phyloP scores from a whole-genome alignment of 37 sponge, comb jelly and placozoan species.

The Geodia barretti region DNA sequence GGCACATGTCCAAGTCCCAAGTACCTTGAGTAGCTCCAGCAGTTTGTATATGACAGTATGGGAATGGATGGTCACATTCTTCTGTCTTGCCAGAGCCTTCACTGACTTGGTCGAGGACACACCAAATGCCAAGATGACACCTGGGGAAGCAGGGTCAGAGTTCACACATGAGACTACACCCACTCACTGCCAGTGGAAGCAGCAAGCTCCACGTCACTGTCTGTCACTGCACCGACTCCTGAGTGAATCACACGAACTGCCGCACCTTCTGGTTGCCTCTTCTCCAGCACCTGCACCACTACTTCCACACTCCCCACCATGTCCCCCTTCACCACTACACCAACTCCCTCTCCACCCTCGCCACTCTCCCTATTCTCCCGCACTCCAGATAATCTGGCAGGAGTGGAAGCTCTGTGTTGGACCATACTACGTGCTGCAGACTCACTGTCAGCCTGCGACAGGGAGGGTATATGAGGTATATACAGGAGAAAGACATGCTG shows the following conservation, averaged over 20 bases:
- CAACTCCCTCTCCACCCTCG: not conserved
- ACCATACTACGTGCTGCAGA: not conserved
- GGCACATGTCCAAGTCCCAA: not conserved
- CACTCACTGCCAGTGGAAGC: constrained; percentile 49
- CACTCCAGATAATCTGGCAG: not conserved
- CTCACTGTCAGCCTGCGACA: constrained; percentile 16
- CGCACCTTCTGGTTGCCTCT: constrained; percentile 45
- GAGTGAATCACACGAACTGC: constrained; percentile 57
- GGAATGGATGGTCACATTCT: constrained; percentile 39
- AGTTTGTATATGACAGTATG: constrained; percentile 82
- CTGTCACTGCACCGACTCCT: constrained; percentile 71
- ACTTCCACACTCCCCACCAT: constrained; percentile 77
- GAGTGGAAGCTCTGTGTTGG: not conserved
- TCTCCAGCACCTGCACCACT: constrained; percentile 21
- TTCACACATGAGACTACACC: not conserved
- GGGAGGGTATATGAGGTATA: not conserved
- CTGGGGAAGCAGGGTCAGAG: constrained; percentile 21
- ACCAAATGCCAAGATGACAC: constrained; percentile 66
- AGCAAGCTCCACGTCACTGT: constrained; percentile 77
- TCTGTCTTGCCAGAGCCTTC: constrained; percentile 18
- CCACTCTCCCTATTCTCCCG: not conserved
- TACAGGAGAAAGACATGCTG: not conserved
- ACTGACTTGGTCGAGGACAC: constrained; percentile 34
- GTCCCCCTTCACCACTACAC: constrained; percentile 66
- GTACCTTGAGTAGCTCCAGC: constrained; percentile 73